Evolutionary conservation across 2,888 invertebrate genomes (phyloP), one percentile per base, ranked within the genome.

Genomic region (Elysia crispata): DNA sequence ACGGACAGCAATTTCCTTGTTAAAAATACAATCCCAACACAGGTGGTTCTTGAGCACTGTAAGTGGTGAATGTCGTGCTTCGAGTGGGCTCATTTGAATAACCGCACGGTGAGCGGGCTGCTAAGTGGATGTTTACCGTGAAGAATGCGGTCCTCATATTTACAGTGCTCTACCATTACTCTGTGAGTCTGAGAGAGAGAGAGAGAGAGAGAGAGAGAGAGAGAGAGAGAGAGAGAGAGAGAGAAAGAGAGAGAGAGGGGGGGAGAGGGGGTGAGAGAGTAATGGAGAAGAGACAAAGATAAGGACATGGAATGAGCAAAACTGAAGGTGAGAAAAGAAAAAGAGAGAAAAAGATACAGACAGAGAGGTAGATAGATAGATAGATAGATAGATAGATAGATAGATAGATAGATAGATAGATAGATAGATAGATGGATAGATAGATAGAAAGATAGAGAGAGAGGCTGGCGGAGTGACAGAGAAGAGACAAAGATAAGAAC

Each of bases 181-280:
- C 3, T n/a, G 69, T 31, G 69, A 31, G 69, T 31, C 6, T 33
- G 31, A 30, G 33, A 69, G 69, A 11, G 69, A 33, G 20, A n/a
- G 20, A 33, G 3, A 15, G 31, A 33, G 20, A 11, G 41, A 69
- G 69, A 15, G 31, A 69, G 69, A 30, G 33, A 69, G 69, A 15
- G 33, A 69, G 8, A 30, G 72, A 72, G 50, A 49, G 49, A 23
- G 49, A 41, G 66, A 66, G 30, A 30, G 66, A 66, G n/a, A 28
- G 18, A 28, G 25, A 6, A 28, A 66, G 6, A 30, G 23, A 66
- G 28, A 66, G 30, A 28, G 66, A 28, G 66, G 25, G 30, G 64
- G n/a, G 49, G 49, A 50, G 28, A 25, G 49, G 23, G 23, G 49
- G 0, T 23, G 1, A 72, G 50, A 72, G 66, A 66, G 66, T 18